phyloP scores from a whole-genome alignment of 2,888 invertebrate species.

The Watsonalla binaria region DNA sequence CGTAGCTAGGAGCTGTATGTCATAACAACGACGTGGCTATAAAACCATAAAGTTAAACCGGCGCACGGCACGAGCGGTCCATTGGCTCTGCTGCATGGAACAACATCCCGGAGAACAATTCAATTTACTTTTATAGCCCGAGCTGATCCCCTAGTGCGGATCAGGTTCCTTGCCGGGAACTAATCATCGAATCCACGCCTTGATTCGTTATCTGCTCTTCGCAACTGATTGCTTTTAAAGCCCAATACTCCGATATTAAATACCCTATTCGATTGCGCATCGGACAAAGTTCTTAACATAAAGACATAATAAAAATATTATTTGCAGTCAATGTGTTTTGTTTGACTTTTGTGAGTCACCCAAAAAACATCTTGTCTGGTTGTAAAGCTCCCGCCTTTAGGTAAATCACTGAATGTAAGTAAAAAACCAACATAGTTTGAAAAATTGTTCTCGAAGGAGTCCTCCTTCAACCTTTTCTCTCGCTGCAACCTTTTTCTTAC shows the following conservation, averaged over 20 bases:
- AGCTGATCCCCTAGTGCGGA: conserved; percentile 61
- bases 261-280: conserved; percentile 12
- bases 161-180: conserved; percentile 54
- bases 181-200: conserved; percentile 62
- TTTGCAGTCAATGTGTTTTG: conserved; percentile 8
- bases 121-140: conserved; percentile 74
- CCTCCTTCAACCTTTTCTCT: conserved; percentile 48
- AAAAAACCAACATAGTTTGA: conserved; percentile 60
- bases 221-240: conserved; percentile 45
- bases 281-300: conserved; percentile 9
- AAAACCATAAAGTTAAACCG: conserved; percentile 53
- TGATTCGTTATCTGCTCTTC: conserved; percentile 54
- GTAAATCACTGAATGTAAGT: conserved; percentile 58
- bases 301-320: too few relatives aligned
- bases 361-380: conserved; percentile 25
- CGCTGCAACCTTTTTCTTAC: conserved; percentile 46
- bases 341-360: conserved; percentile 17
- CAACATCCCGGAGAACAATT: conserved; percentile 67
- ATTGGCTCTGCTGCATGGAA: conserved; percentile 48
- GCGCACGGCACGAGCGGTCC: conserved; percentile 38
- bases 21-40: conserved; percentile 18
- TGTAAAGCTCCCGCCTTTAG: conserved; percentile 21
- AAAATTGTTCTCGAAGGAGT: conserved; percentile 61
- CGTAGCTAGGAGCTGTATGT: background rate
- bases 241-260: conserved; percentile 36